phyloP scores from a whole-genome alignment of 1,140 invertebrate species.

The Drosophila lacteicornis region DNA sequence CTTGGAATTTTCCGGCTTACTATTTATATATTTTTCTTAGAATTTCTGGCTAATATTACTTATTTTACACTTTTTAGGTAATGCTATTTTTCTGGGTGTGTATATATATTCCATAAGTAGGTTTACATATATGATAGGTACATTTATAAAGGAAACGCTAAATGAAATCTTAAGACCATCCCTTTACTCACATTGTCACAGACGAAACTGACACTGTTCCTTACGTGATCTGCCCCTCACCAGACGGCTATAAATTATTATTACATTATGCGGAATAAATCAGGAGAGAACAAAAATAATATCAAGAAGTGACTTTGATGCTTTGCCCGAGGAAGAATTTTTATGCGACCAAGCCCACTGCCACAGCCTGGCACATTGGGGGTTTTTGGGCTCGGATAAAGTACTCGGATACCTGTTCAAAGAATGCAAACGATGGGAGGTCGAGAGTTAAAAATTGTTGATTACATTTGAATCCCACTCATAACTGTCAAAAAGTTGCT shows the following conservation, averaged over 20 bases:
- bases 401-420: slow-evolving; percentile 25
- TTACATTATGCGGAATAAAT: slow-evolving; percentile 58
- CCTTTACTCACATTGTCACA: slow-evolving; percentile 3
- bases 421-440: slow-evolving; percentile 22
- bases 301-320: slow-evolving; percentile 47
- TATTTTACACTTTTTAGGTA: no score
- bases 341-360: slow-evolving; percentile 50
- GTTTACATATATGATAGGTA: neutral
- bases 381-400: neutral
- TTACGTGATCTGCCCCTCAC: slow-evolving; percentile 47
- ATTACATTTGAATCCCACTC: slow-evolving; percentile 81
- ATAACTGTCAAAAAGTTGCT: slow-evolving; percentile 74
- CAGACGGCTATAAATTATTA: slow-evolving; percentile 63
- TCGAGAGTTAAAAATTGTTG: slow-evolving; percentile 63
- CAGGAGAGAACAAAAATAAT: neutral
- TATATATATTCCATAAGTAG: no score
- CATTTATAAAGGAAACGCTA: neutral
- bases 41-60: no score
- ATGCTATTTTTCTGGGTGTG: no score
- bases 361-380: slow-evolving; percentile 52
- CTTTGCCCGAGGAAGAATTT: slow-evolving; percentile 47
- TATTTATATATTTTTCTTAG: no score
- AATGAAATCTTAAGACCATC: neutral
- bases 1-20: no score
- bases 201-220: slow-evolving; percentile 53